Conservation (phyloP, 2,888 invertebrate species). For the Bugulina stolonifera region DNA sequence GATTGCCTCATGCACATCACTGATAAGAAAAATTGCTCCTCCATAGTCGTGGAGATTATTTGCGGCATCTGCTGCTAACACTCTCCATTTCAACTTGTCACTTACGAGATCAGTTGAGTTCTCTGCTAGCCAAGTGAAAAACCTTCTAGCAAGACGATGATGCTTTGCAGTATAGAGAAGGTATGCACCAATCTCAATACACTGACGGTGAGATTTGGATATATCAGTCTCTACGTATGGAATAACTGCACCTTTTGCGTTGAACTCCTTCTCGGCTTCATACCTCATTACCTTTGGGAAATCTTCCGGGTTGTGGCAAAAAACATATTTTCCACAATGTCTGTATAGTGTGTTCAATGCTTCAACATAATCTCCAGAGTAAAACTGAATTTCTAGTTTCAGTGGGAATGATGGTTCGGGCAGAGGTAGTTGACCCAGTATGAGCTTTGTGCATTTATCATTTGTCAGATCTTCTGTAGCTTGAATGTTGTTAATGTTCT, state of each 20-base stretch:
- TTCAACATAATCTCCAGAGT: not conserved
- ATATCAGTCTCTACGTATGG: not conserved
- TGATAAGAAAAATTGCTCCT: not conserved
- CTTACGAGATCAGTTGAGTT: not conserved
- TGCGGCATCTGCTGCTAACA: not conserved
- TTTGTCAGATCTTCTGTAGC: not conserved
- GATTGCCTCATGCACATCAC: not conserved
- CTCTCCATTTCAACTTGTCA: not conserved
- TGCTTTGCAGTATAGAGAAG: not conserved
- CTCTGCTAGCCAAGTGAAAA: not conserved
- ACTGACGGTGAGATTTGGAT: not conserved
- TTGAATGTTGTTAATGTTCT: not conserved
- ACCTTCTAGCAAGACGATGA: not conserved
- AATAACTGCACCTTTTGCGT: not conserved
- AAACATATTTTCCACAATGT: not conserved
- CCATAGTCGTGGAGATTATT: not conserved
- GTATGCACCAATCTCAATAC: not conserved
- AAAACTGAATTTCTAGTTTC: not conserved
- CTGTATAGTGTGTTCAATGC: not conserved
- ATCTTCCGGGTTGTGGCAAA: not conserved
- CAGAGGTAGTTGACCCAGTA: not conserved
- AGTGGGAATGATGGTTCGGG: not conserved
- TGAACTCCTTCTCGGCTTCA: not conserved
- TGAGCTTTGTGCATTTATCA: not conserved
- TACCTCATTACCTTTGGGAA: not conserved